These are phyloP conservation scores for Nematolebias whitei DNA, from an alignment of 2,113 vertebrate genomes.

Conservation along the genomic window DNA sequence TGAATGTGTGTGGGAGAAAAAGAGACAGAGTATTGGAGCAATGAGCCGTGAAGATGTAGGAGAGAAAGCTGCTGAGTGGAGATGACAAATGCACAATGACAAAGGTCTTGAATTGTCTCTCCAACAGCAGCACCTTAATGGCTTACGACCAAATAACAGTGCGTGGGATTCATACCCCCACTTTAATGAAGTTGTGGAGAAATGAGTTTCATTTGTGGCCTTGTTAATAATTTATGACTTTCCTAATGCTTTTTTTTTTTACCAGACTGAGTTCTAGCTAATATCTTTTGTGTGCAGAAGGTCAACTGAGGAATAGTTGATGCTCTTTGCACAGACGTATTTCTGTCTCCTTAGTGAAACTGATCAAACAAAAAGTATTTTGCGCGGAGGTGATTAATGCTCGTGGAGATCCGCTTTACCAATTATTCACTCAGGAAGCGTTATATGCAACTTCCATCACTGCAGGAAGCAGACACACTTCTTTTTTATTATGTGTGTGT, in stretches of 20 bases:
- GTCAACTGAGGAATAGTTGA: constrained; percentile 6
- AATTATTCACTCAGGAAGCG: constrained; percentile 65
- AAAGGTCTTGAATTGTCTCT: constrained; percentile 41
- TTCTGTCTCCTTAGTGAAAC: constrained; percentile 12
- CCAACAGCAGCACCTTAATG: constrained; percentile 38
- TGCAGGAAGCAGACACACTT: constrained; percentile 15
- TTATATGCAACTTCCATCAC: constrained; percentile 56
- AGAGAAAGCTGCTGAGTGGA: constrained; percentile 32
- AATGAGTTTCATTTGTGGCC: constrained; percentile 16
- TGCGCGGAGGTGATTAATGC: constrained; percentile 58
- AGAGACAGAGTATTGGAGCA: constrained; percentile 27
- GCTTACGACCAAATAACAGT: constrained; percentile 20
- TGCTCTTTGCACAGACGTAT: neutral
- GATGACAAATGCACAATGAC: constrained; percentile 47
- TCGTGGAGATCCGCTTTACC: constrained; percentile 29
- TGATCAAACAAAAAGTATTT: constrained; percentile 24
- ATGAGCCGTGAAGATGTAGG: constrained; percentile 48
- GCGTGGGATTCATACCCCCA: constrained; percentile 5
- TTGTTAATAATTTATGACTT: constrained; percentile 32
- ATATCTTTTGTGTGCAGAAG: constrained; percentile 12
- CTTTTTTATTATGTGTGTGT: constrained; percentile 1
- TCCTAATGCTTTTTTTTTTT: neutral
- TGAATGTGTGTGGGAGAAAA: neutral
- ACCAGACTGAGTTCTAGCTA: neutral
- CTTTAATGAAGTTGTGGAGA: constrained; percentile 29